Evolutionary conservation across 2,113 vertebrate genomes (phyloP).

Genomic region (Podiceps cristatus): DNA sequence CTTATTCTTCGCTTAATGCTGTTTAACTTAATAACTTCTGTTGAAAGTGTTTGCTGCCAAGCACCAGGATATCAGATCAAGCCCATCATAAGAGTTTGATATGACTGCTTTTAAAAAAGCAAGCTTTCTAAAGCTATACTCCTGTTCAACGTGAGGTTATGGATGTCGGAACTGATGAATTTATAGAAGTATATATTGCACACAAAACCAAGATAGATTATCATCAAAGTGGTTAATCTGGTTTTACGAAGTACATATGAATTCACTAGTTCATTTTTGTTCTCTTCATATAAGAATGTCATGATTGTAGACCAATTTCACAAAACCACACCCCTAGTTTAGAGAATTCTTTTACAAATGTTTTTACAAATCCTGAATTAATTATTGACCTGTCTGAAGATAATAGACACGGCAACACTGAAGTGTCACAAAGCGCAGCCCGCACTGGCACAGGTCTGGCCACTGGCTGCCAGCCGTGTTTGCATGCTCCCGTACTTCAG

Average conservation of each 20-base stretch:
- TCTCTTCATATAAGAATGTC: neutral
- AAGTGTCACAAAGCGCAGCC: neutral
- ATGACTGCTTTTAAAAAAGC: neutral
- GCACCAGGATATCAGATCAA: neutral
- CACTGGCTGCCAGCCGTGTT: neutral
- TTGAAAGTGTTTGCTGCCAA: neutral
- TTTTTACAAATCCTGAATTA: neutral
- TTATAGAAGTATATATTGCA: accelerated
- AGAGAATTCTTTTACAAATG: neutral
- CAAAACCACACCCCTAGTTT: neutral
- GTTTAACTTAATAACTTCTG: neutral
- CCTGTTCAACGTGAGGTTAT: neutral
- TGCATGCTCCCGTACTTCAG: too few species aligned
- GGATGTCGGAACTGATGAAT: neutral
- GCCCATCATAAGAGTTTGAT: neutral
- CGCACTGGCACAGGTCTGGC: neutral
- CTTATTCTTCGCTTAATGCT: neutral
- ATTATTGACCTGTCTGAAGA: neutral
- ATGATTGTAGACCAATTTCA: neutral
- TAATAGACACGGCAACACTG: accelerated
- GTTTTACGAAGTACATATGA: neutral
- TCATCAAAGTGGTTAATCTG: neutral
- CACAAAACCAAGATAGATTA: neutral
- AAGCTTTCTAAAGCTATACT: neutral
- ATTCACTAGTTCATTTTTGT: neutral